Conservation (phyloP, 2,888 invertebrate genomes). For the Drosophila rubida region DNA sequence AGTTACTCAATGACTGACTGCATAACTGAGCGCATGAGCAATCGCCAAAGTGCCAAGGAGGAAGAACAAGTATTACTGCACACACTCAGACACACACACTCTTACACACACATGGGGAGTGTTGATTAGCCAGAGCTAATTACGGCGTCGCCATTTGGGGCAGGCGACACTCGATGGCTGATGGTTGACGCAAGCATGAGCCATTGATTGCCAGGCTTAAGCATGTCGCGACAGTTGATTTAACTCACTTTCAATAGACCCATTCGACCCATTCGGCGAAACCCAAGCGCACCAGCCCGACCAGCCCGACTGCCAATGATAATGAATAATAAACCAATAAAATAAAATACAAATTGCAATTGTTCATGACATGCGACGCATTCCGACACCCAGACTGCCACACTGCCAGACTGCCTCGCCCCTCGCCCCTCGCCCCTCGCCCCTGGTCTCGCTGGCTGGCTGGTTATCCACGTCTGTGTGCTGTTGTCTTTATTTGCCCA, state of each 20-base stretch:
- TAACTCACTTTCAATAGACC: constrained; percentile 59
- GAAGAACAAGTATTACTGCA: constrained; percentile 2
- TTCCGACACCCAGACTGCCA: constrained; percentile 20
- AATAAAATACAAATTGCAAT: constrained; percentile 69
- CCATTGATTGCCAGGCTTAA: constrained; percentile 50
- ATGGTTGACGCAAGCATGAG: constrained; percentile 18
- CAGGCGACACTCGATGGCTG: constrained; percentile 16
- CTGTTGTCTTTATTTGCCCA: constrained; percentile 13
- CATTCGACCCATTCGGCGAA: constrained; percentile 17
- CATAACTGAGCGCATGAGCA: constrained; percentile 18
- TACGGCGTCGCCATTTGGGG: constrained; percentile 32
- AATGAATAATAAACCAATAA: constrained; percentile 73
- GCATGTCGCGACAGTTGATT: constrained; percentile 58
- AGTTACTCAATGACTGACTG: constrained; percentile 33
- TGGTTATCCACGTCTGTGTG: constrained; percentile 4
- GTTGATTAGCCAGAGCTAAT: constrained; percentile 49
- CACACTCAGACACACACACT: constrained; percentile 1
- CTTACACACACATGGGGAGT: not conserved
- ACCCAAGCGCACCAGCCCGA: not conserved
- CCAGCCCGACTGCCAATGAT: constrained; percentile 47
- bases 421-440: too few species aligned
- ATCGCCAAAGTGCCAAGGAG: not conserved
- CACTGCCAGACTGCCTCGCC: constrained; percentile 17
- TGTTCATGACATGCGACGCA: constrained; percentile 54
- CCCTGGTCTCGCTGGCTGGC: constrained; percentile 8